These are phyloP conservation scores for Hyposoter didymator DNA, from an alignment of 2,888 invertebrate species.

Conservation along the genomic window DNA sequence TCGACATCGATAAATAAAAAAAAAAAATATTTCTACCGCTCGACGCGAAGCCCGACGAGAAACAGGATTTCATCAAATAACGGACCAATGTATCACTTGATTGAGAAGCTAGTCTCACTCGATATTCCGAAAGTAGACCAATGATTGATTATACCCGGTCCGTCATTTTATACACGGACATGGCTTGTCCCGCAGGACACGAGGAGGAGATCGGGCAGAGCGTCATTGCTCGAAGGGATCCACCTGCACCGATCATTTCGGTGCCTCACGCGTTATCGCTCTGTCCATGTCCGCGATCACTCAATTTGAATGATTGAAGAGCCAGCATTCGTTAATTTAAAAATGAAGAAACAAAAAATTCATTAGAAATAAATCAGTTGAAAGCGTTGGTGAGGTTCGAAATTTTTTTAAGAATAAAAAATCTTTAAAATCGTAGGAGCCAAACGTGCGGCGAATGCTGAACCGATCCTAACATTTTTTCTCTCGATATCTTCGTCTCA, in stretches of 20 bases:
- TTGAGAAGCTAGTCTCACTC: conserved; percentile 29
- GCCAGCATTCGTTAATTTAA: conserved; percentile 5
- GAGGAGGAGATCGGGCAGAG: conserved; percentile 22
- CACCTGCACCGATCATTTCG: conserved; percentile 63
- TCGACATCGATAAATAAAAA: conserved; percentile 14
- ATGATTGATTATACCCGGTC: conserved; percentile 58
- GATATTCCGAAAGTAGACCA: conserved; percentile 44
- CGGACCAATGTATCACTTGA: conserved; percentile 41
- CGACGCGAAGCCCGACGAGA: conserved; percentile 19
- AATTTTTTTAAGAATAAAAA: not conserved
- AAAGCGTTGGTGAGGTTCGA: not conserved
- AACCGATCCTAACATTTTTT: too few species aligned
- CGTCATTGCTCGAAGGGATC: conserved; percentile 34
- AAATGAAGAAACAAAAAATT: not conserved
- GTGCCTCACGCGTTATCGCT: conserved; percentile 42
- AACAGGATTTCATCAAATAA: conserved; percentile 47
- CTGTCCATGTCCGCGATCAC: conserved; percentile 22
- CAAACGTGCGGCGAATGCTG: too few species aligned
- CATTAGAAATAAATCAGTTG: not conserved
- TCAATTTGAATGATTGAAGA: conserved; percentile 46
- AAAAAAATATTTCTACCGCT: conserved; percentile 1
- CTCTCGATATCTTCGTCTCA: too few species aligned
- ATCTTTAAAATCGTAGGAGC: too few species aligned
- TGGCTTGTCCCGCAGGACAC: conserved; percentile 11
- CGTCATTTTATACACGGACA: conserved; percentile 52